These are phyloP conservation scores for Danionella dracula DNA, from an alignment of 2,797 vertebrate genomes.

Conservation along the genomic window DNA sequence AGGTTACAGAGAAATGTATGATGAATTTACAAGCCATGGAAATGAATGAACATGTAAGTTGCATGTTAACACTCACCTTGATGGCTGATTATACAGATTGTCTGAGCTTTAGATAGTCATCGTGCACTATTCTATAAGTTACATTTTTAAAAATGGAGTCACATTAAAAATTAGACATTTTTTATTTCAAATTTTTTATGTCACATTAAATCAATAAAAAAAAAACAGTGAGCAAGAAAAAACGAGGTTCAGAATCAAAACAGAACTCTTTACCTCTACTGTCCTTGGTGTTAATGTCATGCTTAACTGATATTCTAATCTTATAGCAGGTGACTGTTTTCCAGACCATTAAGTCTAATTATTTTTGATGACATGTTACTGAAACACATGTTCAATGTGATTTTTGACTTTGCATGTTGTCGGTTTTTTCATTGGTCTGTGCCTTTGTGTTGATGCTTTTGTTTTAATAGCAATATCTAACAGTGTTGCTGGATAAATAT, in stretches of 20 bases:
- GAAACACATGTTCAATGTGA: conserved; percentile 16
- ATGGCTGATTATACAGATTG: background rate
- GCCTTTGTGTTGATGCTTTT: too few relatives aligned
- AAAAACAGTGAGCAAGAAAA: too few relatives aligned
- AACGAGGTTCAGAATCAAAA: too few relatives aligned
- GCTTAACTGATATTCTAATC: conserved; percentile 24
- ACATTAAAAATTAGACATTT: too few relatives aligned
- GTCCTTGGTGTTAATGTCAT: conserved; percentile 12
- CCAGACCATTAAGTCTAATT: conserved; percentile 9
- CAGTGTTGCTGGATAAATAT: too few relatives aligned
- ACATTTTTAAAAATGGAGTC: too few relatives aligned
- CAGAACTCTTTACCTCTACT: background rate
- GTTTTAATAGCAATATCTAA: too few relatives aligned
- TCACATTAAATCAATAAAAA: too few relatives aligned
- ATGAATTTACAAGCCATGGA: background rate
- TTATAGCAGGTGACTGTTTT: conserved; percentile 18
- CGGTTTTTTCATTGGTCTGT: background rate
- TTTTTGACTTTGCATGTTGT: conserved; percentile 14
- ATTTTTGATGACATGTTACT: background rate
- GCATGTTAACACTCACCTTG: background rate
- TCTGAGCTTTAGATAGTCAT: background rate
- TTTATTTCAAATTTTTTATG: too few relatives aligned
- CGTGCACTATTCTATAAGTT: background rate
- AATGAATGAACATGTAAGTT: background rate
- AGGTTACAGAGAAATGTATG: background rate